These are phyloP conservation scores for Eupithecia centaureata DNA, from an alignment of 2,888 invertebrate species.

Conservation along the genomic window DNA sequence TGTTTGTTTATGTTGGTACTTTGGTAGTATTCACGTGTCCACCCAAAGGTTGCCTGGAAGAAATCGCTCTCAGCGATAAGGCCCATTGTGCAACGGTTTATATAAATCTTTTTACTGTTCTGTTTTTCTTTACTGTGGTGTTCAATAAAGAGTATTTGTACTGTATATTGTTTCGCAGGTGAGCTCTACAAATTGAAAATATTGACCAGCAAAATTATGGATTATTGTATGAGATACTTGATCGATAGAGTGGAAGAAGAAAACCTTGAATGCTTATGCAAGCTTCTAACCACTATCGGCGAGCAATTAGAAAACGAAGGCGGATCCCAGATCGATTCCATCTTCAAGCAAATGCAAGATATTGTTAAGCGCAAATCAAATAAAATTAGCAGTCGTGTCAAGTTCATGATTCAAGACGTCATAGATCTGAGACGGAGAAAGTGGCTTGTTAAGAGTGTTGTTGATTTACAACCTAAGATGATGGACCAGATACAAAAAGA, in stretches of 20 bases:
- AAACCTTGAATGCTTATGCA: constrained; percentile 96
- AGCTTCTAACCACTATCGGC: constrained; percentile 95
- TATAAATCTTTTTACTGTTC: too few species aligned
- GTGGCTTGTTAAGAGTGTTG: constrained; percentile 93
- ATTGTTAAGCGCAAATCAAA: constrained; percentile 86
- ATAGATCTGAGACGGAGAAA: constrained; percentile 92
- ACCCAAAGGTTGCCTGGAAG: too few species aligned
- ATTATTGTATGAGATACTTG: constrained; percentile 91
- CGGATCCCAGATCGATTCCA: constrained; percentile 76
- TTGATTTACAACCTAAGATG: constrained; percentile 94
- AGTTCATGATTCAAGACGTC: constrained; percentile 95
- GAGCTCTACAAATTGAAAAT: constrained; percentile 96
- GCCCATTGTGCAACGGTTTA: too few species aligned
- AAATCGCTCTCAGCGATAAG: too few species aligned
- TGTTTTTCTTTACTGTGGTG: too few species aligned
- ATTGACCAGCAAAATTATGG: constrained; percentile 94
- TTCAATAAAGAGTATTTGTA: too few species aligned
- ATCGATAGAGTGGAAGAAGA: constrained; percentile 93
- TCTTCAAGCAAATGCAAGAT: constrained; percentile 87
- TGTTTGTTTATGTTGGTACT: too few species aligned
- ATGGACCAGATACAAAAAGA: constrained; percentile 97
- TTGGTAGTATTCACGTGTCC: too few species aligned
- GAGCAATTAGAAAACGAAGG: constrained; percentile 87
- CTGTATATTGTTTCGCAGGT: constrained; percentile 72
- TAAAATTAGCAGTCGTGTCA: constrained; percentile 86